Evolutionary conservation across 2,888 invertebrate species (phyloP), one percentile per base, ranked within the genome.

Genomic region (Corbicula japonica): DNA sequence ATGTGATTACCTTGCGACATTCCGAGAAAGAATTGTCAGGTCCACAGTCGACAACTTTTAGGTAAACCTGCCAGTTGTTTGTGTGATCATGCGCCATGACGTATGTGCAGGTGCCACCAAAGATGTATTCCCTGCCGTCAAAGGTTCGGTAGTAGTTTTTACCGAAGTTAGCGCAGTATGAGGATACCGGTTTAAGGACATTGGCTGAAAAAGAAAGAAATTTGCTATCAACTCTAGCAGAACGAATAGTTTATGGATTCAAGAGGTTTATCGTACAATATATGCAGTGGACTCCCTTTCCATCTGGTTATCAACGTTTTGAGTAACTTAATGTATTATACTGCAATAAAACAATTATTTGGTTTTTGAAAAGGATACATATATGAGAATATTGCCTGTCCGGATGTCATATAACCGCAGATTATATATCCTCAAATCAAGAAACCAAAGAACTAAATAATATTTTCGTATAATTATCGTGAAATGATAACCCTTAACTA

Each of bases 61-160:
- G 86, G 76, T 34, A 83, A 46, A 73, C 97, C 95, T 0, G 96
- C 95, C 0, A 97, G 97, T 15, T 95, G 94, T 0, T 97, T 97
- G 91, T 97, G 98, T 94, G 96, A 97, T 92, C 98, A 98, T 0
- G 97, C 97, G 58, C 63, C 35, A 78, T 21, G 2, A 12, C 34
- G 35, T 78, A 73, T 4, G 69, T 58, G 44, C 78, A 86, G 0
- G 63, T 15, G 8, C 83, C 79, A n/a, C 48, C 65, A 32, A 80
- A 83, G 0, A 63, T 26, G 63, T 65, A 86, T 6, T 46, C 44
- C 0, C 54, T 56, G 0, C 81, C 80, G 38, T 85, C 83, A 50
- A 86, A 86, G 1, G 85, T 85, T 18, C 75, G 56, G 26, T 75
- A 69, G 5, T 66, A n/a, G 15, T 63, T 74, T 35, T 65, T 71